Evolutionary conservation across 1,140 invertebrate genomes (phyloP).

Genomic region (Neodiprion virginianus): DNA sequence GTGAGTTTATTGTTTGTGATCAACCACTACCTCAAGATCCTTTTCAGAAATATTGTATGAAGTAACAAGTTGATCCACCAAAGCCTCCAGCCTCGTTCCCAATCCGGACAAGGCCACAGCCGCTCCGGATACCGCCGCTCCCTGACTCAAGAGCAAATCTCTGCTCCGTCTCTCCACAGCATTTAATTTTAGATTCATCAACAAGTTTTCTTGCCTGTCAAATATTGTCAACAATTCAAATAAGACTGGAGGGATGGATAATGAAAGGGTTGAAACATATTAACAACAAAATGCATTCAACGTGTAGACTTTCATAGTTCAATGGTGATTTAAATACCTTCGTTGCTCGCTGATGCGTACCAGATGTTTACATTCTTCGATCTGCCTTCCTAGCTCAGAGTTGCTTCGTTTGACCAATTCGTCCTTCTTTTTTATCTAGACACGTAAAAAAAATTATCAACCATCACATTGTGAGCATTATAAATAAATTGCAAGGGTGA

Average conservation of each 20-base stretch:
- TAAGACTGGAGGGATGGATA: neutral
- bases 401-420: conserved; percentile 62
- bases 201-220: conserved; percentile 71
- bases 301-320: conserved; percentile 29
- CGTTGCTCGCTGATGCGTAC: conserved; percentile 81
- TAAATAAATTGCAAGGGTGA: neutral
- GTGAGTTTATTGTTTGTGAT: conserved; percentile 10
- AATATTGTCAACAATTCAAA: neutral
- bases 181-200: conserved; percentile 69
- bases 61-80: conserved; percentile 74
- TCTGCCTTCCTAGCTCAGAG: conserved; percentile 69
- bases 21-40: conserved; percentile 71
- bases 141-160: conserved; percentile 72
- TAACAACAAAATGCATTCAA: neutral
- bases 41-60: conserved; percentile 78
- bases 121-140: conserved; percentile 73
- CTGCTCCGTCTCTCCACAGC: conserved; percentile 69
- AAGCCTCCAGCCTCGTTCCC: conserved; percentile 70
- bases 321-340: conserved; percentile 55
- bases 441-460: conserved; percentile 16
- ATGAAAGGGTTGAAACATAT: neutral
- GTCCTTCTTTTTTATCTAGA: conserved; percentile 53
- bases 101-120: conserved; percentile 75
- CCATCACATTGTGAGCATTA: conserved; percentile 10
- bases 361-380: conserved; percentile 79